Evolutionary conservation across 2,888 invertebrate species (phyloP).

Genomic region (Macaria notata): DNA sequence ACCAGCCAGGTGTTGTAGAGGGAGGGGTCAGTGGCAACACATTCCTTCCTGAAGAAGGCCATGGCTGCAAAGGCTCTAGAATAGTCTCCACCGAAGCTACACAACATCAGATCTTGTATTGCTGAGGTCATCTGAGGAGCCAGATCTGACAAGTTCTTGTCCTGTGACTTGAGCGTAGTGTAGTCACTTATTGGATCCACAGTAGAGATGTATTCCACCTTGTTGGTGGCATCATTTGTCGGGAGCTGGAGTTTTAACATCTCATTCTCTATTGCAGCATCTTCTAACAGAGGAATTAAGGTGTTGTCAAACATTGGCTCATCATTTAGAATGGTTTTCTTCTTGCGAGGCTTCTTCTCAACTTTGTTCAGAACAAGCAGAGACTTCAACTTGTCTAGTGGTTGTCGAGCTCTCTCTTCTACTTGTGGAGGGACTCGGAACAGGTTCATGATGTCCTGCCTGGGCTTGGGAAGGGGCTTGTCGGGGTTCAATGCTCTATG

Average conservation of each 20-base stretch:
- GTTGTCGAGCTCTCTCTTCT: conserved; percentile 68
- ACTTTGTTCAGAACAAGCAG: conserved; percentile 74
- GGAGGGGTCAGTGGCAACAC: conserved; percentile 57
- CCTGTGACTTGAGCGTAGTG: conserved; percentile 62
- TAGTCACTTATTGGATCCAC: conserved; percentile 84
- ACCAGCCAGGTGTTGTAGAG: conserved; percentile 68
- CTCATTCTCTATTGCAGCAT: conserved; percentile 35
- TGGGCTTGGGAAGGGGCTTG: conserved; percentile 78
- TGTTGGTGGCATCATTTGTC: conserved; percentile 35
- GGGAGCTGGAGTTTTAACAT: conserved; percentile 57
- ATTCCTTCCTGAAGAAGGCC: conserved; percentile 60
- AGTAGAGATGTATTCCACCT: conserved; percentile 77
- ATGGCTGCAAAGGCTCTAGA: conserved; percentile 62
- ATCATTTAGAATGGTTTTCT: conserved; percentile 37
- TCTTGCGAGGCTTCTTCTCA: conserved; percentile 54
- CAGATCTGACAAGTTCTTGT: conserved; percentile 54
- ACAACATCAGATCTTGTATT: conserved; percentile 64
- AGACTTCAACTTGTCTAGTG: conserved; percentile 70
- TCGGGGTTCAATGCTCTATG: conserved; percentile 83
- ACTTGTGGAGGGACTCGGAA: conserved; percentile 76
- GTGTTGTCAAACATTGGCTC: conserved; percentile 28
- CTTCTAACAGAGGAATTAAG: conserved; percentile 25
- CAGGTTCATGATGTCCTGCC: conserved; percentile 71
- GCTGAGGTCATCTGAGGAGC: conserved; percentile 59
- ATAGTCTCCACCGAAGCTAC: conserved; percentile 64